Evolutionary conservation across 2,797 vertebrate species (phyloP), one percentile per base, ranked within the genome.

Genomic region (Karalla daura): DNA sequence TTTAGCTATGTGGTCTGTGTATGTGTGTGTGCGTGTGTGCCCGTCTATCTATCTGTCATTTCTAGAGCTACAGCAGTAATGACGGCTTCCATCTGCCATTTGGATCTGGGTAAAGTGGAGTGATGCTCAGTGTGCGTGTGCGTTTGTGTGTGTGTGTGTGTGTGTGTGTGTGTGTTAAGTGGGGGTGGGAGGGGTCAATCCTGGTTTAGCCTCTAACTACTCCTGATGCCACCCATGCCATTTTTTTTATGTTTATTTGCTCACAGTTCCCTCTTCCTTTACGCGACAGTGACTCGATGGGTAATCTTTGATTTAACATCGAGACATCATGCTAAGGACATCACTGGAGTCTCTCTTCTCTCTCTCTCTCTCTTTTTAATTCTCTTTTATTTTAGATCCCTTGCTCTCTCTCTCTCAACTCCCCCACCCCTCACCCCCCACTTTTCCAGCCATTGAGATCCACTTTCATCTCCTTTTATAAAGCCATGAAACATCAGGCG

Each of bases 381-480:
- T 63, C 46, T 40, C 40, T 62, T 33, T 50, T 10, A 32, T 58
- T 81, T 39, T 58, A n/a, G n/a, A n/a, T n/a, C n/a, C n/a, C n/a
- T 63, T 54, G 21, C 64, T 80, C 49, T 47, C 27, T 50, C 9
- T n/a, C n/a, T n/a, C n/a, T n/a, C n/a, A n/a, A n/a, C 39, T 53
- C 44, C 7, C 21, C 50, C 55, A 12, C 44, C 23, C 5, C 39
- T 20, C 43, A 17, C 18, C 5, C 44, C 36, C 24, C 58, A 59
- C 46, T 46, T 60, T 49, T 37, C 43, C 9, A 53, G 66, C 75
- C 61, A 66, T 33, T 35, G 63, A 81, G 56, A 70, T 70, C 70
- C 74, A 85, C 84, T 90, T 91, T 86, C 81, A 87, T 89, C 81
- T 78, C 47, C 39, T 76, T 82, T 86, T 58, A 89, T 89, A 85